A percentile compares a stretch with the other conserved stretches of the same genome.
These are phyloP conservation scores for Phaethornis superciliosus DNA, from an alignment of 2,113 vertebrate genomes.

Conservation along the genomic window DNA sequence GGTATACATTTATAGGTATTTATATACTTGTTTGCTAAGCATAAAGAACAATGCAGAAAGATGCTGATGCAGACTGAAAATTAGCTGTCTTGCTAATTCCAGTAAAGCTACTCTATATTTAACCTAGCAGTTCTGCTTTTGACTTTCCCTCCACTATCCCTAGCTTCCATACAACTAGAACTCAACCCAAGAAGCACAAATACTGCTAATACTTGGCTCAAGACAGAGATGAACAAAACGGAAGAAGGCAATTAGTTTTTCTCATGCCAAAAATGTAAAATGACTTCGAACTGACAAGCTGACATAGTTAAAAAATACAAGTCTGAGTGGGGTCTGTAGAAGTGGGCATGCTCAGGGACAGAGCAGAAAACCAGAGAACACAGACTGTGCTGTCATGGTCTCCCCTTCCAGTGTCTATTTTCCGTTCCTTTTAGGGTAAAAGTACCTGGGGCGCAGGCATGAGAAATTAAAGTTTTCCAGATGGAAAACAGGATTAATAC, in stretches of 20 bases:
- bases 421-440: not conserved
- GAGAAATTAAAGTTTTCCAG: not conserved
- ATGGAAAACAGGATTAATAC: not conserved
- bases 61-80: not conserved
- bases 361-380: too few species aligned
- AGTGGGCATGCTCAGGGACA: not conserved
- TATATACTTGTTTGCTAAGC: not conserved
- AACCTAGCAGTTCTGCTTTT: slow-evolving; percentile 30
- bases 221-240: not conserved
- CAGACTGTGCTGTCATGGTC: rapidly evolving
- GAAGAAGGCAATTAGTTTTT: not conserved
- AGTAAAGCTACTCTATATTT: not conserved
- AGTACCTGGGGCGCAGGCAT: not conserved
- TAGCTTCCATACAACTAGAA: not conserved
- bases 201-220: not conserved
- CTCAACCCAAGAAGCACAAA: not conserved
- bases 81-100: not conserved
- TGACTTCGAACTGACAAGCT: not conserved
- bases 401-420: not conserved
- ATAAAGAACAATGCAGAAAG: not conserved
- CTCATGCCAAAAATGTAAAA: not conserved
- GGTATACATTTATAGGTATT: too few species aligned
- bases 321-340: rapidly evolving
- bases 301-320: not conserved
- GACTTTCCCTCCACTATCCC: rapidly evolving